Base-by-base conservation (phyloP, 2,888 invertebrate species). In the Amphipyra berbera region DNA sequence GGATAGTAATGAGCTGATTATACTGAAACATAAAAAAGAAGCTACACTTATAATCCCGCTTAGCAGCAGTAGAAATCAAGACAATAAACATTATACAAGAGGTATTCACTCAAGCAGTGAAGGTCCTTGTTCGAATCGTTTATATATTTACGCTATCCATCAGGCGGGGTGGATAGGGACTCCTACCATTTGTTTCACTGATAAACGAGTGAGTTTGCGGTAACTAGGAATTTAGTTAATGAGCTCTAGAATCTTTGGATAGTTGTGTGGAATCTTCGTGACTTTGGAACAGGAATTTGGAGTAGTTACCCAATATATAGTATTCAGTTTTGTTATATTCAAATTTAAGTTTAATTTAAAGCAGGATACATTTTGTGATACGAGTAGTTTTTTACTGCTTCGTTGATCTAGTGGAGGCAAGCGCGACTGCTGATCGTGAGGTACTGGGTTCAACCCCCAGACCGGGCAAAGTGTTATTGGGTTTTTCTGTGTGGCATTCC, bases 81-180 rank as follows among this genome's bases (percentile, higher is more conserved):
- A 47, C 21, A 1, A 61, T 70, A 48, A 54, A 62, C 57, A 64
- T 64, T 54, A 53, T 60, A 50, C 47, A 58, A 53, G 38, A 49
- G 62, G 37, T 57, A 33, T 72, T 71, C 62, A 48, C 58, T 35
- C 49, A 52, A 61, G 53, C 61, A 78, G 64, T 69, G 58, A 58
- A 76, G 73, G 71, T 60, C 68, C 68, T 73, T 63, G 78, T 79
- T 76, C 68, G 49, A 72, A 76, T 76, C 76, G 79, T 81, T 84
- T 80, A 82, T 82, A 83, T 83, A 85, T 87, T 85, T 83, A 83
- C 83, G 72, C 78, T 77, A 84, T 86, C 81, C 82, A 84, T 87
- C 85, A 86, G 68, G 52, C 65, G 21, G 58, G 58, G 40, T 67
- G 68, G 68, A 62, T 58, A 48, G 72, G 68, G 73, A 12, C 69